These are phyloP conservation scores for Porites lutea DNA, from an alignment of 64 coral and sea anemone species.

Conservation along the genomic window DNA sequence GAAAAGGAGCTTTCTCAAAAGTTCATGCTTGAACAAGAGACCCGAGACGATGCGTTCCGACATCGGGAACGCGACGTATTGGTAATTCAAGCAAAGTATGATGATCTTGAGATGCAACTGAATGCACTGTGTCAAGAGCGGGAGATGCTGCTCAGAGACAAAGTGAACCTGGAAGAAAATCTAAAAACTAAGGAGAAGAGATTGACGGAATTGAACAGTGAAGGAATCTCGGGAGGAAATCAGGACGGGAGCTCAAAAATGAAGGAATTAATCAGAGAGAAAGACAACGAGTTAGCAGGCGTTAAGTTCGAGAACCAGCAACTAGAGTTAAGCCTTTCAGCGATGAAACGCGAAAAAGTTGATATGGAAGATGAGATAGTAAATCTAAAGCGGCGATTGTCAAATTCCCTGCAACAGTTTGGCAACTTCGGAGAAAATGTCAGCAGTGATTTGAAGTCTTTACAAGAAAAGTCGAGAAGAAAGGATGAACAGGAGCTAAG, in stretches of 20 bases:
- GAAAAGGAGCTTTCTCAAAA: slow-evolving; percentile 87
- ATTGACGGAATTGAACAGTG: slow-evolving; percentile 6
- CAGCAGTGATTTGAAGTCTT: slow-evolving; percentile 36
- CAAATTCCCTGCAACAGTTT: not conserved
- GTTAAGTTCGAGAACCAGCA: slow-evolving; percentile 77
- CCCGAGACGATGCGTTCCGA: slow-evolving; percentile 50
- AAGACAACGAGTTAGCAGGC: slow-evolving; percentile 74
- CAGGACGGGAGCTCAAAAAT: slow-evolving; percentile 21
- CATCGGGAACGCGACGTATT: slow-evolving; percentile 66
- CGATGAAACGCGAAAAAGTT: slow-evolving; percentile 73
- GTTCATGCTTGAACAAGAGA: slow-evolving; percentile 67
- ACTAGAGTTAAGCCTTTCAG: slow-evolving; percentile 73
- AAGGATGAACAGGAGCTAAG: slow-evolving; percentile 73
- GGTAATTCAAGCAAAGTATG: slow-evolving; percentile 67
- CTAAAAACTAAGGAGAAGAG: slow-evolving; percentile 67
- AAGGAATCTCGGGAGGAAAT: not conserved
- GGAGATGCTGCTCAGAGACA: slow-evolving; percentile 74
- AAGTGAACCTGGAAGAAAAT: slow-evolving; percentile 70
- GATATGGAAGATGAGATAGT: slow-evolving; percentile 85
- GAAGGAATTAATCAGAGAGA: slow-evolving; percentile 69
- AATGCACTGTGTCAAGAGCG: slow-evolving; percentile 64
- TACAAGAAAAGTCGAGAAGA: slow-evolving; percentile 59
- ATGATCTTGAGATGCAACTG: slow-evolving; percentile 65
- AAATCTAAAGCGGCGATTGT: slow-evolving; percentile 49
- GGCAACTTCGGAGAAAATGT: slow-evolving; percentile 38